A percentile compares a stretch with the other conserved stretches of the same genome.
Conservation (phyloP, 30 jellyfish, hydroid and myxozoan species). For the Aurelia coerulea region DNA sequence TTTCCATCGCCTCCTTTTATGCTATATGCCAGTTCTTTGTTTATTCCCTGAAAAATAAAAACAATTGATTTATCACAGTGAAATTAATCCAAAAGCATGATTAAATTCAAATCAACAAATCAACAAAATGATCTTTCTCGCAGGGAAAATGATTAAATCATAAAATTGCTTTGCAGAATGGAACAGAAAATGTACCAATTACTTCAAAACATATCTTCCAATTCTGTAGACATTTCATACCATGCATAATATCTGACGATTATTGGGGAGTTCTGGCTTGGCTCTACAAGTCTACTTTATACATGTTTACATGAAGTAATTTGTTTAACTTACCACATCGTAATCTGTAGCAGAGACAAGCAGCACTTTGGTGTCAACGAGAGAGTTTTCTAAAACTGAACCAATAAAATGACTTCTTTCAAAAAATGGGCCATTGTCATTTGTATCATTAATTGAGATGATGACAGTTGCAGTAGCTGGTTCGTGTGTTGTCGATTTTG, state of each 20-base stretch:
- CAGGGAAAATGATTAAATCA: too few species aligned
- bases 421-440: conserved; percentile 85
- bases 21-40: conserved; percentile 50
- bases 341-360: conserved; percentile 71
- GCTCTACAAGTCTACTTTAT: too few species aligned
- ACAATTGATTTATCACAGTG: neutral
- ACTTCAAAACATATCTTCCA: too few species aligned
- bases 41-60: conserved; percentile 33
- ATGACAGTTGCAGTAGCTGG: conserved; percentile 72
- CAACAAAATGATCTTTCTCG: too few species aligned
- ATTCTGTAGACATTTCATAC: too few species aligned
- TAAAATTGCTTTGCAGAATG: too few species aligned
- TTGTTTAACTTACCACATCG: conserved; percentile 64
- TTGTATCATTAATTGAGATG: conserved; percentile 72
- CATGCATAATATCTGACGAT: too few species aligned
- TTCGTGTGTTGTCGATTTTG: conserved; percentile 53
- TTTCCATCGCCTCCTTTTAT: conserved; percentile 28
- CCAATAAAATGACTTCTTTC: conserved; percentile 41
- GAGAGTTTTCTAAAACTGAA: conserved; percentile 72
- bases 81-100: neutral
- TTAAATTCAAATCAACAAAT: too few species aligned
- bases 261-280: too few species aligned
- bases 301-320: too few species aligned
- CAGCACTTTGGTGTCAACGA: conserved; percentile 54
- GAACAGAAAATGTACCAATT: too few species aligned